These are phyloP conservation scores for Orius insidiosus DNA, from an alignment of 1,140 invertebrate species.

Conservation along the genomic window DNA sequence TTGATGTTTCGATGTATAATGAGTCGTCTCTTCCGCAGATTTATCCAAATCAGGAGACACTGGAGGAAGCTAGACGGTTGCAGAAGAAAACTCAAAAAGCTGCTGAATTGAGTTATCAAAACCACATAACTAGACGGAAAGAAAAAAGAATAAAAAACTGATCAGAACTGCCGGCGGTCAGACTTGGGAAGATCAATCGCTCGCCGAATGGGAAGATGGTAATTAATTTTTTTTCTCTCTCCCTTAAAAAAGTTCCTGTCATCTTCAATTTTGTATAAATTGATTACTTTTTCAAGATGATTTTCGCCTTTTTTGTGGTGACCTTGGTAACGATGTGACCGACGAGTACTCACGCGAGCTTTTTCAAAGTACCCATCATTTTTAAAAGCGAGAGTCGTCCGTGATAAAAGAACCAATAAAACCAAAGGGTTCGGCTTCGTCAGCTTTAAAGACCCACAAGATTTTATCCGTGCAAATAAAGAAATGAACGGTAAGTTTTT, in stretches of 20 bases:
- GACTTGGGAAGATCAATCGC: constrained; percentile 82
- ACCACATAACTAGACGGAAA: constrained; percentile 24
- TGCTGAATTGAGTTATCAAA: constrained; percentile 13
- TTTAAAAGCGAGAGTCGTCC: constrained; percentile 81
- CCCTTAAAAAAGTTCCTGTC: not conserved
- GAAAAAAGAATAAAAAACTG: constrained; percentile 36
- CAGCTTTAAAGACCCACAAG: constrained; percentile 93
- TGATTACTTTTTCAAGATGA: constrained; percentile 50
- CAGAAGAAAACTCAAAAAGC: constrained; percentile 34
- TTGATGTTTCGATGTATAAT: no score
- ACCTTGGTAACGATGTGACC: constrained; percentile 97
- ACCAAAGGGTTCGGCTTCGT: constrained; percentile 98
- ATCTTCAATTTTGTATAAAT: constrained; percentile 2
- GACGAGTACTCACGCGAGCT: constrained; percentile 86
- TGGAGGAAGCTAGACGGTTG: constrained; percentile 28
- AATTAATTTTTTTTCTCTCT: constrained; percentile 6
- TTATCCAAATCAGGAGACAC: constrained; percentile 23
- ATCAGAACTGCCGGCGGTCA: constrained; percentile 80
- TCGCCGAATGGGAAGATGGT: constrained; percentile 83
- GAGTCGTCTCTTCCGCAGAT: no score
- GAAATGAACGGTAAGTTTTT: constrained; percentile 76
- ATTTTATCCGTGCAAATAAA: constrained; percentile 96
- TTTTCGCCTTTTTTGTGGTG: constrained; percentile 96
- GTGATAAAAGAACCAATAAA: constrained; percentile 94
- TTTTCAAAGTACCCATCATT: constrained; percentile 94